Conservation (phyloP, 1,140 invertebrate species). For the Adoxophyes honmai region DNA sequence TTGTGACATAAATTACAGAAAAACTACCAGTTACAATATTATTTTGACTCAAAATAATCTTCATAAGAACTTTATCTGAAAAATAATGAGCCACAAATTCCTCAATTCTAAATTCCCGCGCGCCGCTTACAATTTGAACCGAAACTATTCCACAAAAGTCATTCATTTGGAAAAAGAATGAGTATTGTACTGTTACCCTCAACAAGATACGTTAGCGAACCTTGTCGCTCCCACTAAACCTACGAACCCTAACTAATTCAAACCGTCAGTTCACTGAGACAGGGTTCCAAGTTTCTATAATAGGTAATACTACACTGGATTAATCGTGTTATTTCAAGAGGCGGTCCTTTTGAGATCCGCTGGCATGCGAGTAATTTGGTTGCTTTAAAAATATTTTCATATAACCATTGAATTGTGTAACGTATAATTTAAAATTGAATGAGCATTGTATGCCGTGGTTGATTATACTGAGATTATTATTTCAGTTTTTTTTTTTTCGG, state of each 20-base stretch:
- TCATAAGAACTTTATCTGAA: too few relatives aligned
- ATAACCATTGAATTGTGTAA: slow-evolving; percentile 11
- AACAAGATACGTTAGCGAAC: not conserved
- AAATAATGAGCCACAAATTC: not conserved
- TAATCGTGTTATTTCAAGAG: slow-evolving; percentile 62
- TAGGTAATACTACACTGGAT: slow-evolving; percentile 47
- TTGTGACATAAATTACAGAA: too few relatives aligned
- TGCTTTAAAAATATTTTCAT: slow-evolving; percentile 37
- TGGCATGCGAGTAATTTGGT: slow-evolving; percentile 47
- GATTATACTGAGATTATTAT: not conserved
- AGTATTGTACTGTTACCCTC: slow-evolving; percentile 41
- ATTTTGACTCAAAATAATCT: too few relatives aligned
- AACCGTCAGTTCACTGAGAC: not conserved
- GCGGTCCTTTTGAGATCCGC: slow-evolving; percentile 36
- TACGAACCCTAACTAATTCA: not conserved
- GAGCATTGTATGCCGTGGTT: not conserved
- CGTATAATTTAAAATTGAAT: too few relatives aligned
- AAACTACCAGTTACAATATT: too few relatives aligned
- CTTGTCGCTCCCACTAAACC: not conserved
- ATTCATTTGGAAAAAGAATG: slow-evolving; percentile 54
- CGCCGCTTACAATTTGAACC: slow-evolving; percentile 20
- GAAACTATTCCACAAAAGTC: slow-evolving; percentile 41
- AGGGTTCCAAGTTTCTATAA: slow-evolving; percentile 52
- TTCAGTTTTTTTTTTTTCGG: too few relatives aligned
- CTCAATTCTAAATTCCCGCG: not conserved